Evolutionary conservation across 2,797 vertebrate genomes (phyloP), one percentile per base, ranked within the genome.

Genomic region (Microchirus variegatus): DNA sequence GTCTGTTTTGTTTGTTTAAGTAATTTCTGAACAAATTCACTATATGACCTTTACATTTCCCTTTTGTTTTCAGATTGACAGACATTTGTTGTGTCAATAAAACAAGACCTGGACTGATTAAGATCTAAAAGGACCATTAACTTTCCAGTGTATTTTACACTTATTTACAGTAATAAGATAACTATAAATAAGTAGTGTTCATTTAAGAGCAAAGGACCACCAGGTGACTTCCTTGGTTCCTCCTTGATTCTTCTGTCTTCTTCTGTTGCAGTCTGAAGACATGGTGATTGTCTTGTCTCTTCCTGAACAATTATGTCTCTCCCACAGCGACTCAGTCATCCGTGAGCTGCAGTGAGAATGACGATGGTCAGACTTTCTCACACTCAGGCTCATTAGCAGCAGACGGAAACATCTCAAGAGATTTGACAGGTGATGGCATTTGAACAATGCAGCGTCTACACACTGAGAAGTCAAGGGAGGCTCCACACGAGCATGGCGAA

Each of bases 271-370:
- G 48, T 17, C 10, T 61, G 35, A 31, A 67, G 19, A 50, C 50
- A 26, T 11, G 22, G 5, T 7, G 41, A 40, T 49, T 6, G 43
- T 62, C 53, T 45, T 50, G 57, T 45, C 68, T 68, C 43, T n/a
- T 4, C 31, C 59, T 75, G 60, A 70, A 63, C 45, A 64, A 17
- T 48, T 0, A 8, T 3, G 62, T 63, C 65, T 52, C 48, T 68
- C 66, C 77, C 63, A 53, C 59, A 43, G 70, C 9, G 64, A 77
- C 4, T 42, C 83, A 53, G 63, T 79, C 86, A 88, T 73, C 83
- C 82, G 72, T 82, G 83, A 85, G 55, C 84, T 88, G 87, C 77
- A 67, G 80, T 88, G 90, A 87, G 88, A 89, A 89, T 67, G 49
- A 69, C 73, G 54, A 15, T 7, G 19, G 70, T 88, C 80, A 87